phyloP scores from a whole-genome alignment of 2,888 invertebrate genomes.

The Zeuzera pyrina region DNA sequence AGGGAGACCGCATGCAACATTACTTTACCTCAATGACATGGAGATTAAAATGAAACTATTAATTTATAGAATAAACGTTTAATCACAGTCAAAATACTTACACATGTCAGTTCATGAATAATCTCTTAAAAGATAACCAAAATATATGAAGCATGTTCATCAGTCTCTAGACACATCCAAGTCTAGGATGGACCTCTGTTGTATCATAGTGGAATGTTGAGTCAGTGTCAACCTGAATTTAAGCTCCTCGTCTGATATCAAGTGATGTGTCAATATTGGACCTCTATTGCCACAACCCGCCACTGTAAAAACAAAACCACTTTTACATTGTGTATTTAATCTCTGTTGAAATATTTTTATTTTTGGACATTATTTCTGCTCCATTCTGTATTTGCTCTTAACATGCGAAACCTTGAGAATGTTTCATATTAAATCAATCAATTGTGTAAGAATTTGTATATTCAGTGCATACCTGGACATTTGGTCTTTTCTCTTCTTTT shows the following conservation, averaged over 20 bases:
- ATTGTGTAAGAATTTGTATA: too few relatives aligned
- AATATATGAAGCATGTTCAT: too few relatives aligned
- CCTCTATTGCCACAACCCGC: slow-evolving; percentile 60
- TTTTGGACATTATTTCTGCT: background rate
- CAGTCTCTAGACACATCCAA: too few relatives aligned
- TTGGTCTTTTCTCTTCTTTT: slow-evolving; percentile 36
- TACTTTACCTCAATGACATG: too few relatives aligned
- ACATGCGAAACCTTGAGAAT: background rate
- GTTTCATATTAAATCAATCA: too few relatives aligned
- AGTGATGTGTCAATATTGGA: slow-evolving; percentile 33
- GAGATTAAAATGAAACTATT: too few relatives aligned
- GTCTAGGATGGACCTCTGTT: slow-evolving; percentile 31
- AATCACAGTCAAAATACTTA: too few relatives aligned
- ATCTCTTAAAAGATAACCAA: too few relatives aligned
- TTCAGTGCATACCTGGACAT: slow-evolving; percentile 49
- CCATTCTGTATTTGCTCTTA: background rate
- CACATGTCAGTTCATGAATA: too few relatives aligned
- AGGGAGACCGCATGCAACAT: too few relatives aligned
- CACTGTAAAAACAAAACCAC: slow-evolving; percentile 38
- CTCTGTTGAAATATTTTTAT: background rate
- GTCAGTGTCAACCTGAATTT: slow-evolving; percentile 42
- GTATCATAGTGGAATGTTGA: slow-evolving; percentile 48
- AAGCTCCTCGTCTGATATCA: slow-evolving; percentile 52
- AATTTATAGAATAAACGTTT: too few relatives aligned
- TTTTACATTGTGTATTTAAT: background rate